phyloP scores from a whole-genome alignment of 2,113 vertebrate genomes.

The Kryptolebias marmoratus region DNA sequence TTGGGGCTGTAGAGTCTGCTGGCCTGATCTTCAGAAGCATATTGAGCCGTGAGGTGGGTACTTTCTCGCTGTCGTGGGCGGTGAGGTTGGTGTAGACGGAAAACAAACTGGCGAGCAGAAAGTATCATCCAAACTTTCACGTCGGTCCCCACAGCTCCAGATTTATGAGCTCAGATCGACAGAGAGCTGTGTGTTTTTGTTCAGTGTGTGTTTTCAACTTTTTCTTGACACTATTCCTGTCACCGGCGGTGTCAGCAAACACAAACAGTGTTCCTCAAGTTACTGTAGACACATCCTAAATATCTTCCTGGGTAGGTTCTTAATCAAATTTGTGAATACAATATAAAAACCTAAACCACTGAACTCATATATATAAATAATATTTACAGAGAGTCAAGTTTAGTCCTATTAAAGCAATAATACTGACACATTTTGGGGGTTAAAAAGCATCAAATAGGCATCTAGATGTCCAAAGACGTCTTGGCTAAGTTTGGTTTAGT shows the following conservation, averaged over 20 bases:
- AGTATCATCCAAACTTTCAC: slow-evolving; percentile 32
- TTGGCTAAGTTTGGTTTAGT: no score
- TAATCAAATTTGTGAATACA: background rate
- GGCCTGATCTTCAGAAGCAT: slow-evolving; percentile 27
- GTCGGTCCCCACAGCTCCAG: slow-evolving; percentile 43
- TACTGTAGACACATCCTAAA: background rate
- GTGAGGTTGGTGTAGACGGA: slow-evolving; percentile 40
- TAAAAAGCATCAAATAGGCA: no score
- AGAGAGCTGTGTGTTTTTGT: slow-evolving; percentile 20
- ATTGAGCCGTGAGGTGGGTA: slow-evolving; percentile 42
- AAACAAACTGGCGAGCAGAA: slow-evolving; percentile 43
- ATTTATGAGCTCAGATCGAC: slow-evolving; percentile 34
- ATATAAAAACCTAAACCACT: background rate
- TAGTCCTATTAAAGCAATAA: no score
- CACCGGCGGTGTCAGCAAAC: background rate
- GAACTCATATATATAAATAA: background rate
- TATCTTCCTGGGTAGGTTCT: background rate
- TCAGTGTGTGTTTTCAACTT: background rate
- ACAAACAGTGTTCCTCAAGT: background rate
- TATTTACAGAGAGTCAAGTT: no score
- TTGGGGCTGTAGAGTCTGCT: background rate
- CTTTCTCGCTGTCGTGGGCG: slow-evolving; percentile 39
- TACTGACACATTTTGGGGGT: no score
- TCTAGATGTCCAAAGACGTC: no score
- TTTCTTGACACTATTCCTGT: background rate